Percentiles rank a stretch among this genome's conserved stretches.
Evolutionary conservation across 2,888 invertebrate genomes (phyloP).

Genomic region (Busseola fusca): DNA sequence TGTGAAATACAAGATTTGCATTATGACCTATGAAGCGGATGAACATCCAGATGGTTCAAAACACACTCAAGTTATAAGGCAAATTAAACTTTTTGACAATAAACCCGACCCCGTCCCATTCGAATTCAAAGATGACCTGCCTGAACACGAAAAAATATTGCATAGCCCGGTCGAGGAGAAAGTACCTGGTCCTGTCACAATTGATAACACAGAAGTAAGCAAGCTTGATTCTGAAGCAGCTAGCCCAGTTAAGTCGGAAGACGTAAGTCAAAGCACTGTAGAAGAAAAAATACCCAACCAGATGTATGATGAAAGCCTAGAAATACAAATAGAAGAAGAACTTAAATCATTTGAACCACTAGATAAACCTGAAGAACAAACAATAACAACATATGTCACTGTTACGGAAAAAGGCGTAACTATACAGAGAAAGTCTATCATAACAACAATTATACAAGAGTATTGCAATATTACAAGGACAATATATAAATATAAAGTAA

Average conservation of each 20-base stretch:
- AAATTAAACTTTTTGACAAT: constrained; percentile 40
- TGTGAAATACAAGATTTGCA: constrained; percentile 27
- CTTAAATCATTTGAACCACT: constrained; percentile 15
- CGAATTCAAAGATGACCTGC: constrained; percentile 39
- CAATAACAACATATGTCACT: background rate
- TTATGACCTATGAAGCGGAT: constrained; percentile 34
- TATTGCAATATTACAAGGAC: constrained; percentile 8
- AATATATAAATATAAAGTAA: constrained; percentile 33
- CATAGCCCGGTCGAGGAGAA: constrained; percentile 22
- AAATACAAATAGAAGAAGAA: constrained; percentile 21
- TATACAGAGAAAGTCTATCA: constrained; percentile 6
- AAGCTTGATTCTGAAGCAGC: constrained; percentile 11
- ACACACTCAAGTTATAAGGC: constrained; percentile 16
- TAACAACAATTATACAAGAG: constrained; percentile 21
- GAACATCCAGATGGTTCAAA: constrained; percentile 38
- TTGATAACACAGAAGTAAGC: constrained; percentile 6
- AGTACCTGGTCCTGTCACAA: constrained; percentile 1
- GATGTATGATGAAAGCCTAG: constrained; percentile 15
- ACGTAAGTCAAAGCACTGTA: constrained; percentile 31
- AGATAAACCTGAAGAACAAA: constrained; percentile 25
- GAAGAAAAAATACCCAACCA: constrained; percentile 39
- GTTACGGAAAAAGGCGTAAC: constrained; percentile 16
- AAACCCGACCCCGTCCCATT: constrained; percentile 37
- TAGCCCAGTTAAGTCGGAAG: constrained; percentile 20
- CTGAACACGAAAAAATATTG: background rate